Conservation (phyloP, 2,888 invertebrate species). For the Thecophora atra region DNA sequence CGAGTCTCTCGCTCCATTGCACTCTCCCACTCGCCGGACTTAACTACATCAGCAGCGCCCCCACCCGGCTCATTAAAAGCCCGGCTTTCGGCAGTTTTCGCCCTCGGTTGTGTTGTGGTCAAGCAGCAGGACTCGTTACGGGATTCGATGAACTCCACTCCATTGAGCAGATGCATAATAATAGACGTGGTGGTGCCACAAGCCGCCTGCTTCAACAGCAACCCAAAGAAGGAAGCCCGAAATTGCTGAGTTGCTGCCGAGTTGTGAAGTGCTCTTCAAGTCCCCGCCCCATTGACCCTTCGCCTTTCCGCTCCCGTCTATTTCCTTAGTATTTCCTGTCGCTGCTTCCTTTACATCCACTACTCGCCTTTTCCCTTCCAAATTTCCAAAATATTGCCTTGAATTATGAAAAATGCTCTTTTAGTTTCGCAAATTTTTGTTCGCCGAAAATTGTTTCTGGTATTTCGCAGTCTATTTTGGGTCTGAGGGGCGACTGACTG, state of each 20-base stretch:
- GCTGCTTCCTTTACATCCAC: not conserved
- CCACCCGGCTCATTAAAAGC: conserved; percentile 15
- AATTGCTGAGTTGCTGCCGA: conserved; percentile 17
- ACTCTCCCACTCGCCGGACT: not conserved
- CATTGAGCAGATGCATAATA: not conserved
- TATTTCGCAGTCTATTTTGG: not conserved
- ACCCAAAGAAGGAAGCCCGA: not conserved
- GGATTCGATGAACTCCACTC: conserved; percentile 43
- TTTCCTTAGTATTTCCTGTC: not conserved
- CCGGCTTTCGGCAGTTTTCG: not conserved
- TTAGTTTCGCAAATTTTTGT: conserved; percentile 19
- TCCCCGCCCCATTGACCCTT: not conserved
- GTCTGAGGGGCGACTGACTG: conserved; percentile 23
- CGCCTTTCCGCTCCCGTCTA: conserved; percentile 8
- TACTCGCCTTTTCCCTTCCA: conserved; percentile 2
- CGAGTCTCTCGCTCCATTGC: not conserved
- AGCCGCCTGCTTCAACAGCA: not conserved
- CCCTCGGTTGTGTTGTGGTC: conserved; percentile 19
- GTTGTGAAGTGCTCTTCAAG: not conserved
- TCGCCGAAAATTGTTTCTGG: not conserved
- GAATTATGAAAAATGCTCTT: conserved; percentile 23
- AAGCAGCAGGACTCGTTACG: conserved; percentile 51
- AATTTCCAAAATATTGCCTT: conserved; percentile 4
- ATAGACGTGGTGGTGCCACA: not conserved
- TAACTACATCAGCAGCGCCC: no score